Percentiles rank a stretch among this genome's conserved stretches.
These are phyloP conservation scores for Ciconia maguari DNA, from an alignment of 2,113 vertebrate species.

Conservation along the genomic window DNA sequence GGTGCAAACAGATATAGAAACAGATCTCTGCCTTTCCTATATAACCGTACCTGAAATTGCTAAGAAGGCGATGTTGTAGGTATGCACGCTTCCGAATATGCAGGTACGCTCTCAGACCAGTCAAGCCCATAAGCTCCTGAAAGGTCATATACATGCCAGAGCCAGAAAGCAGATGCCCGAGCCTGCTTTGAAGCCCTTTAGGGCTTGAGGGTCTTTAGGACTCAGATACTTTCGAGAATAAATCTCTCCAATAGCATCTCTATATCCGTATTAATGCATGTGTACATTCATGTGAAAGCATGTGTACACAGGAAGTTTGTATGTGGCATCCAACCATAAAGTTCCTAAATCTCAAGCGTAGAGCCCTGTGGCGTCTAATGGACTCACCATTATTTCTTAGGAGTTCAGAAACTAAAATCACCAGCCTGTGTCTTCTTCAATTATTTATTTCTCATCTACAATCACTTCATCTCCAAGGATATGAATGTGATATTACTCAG, in stretches of 20 bases:
- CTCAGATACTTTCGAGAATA: not conserved
- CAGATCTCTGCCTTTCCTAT: not conserved
- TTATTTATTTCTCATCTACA: slow-evolving; percentile 53
- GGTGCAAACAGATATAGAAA: not conserved
- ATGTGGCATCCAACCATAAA: not conserved
- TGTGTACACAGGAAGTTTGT: rapidly evolving
- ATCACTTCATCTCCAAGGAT: slow-evolving; percentile 21
- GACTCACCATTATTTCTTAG: not conserved
- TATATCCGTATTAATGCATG: not conserved
- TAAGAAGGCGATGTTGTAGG: not conserved
- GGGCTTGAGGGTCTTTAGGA: not conserved
- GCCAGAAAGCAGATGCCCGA: not conserved
- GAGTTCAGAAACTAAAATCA: not conserved
- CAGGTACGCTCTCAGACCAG: not conserved
- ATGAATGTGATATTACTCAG: slow-evolving; percentile 9
- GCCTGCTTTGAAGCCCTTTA: not conserved
- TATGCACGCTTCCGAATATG: rapidly evolving
- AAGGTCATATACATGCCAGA: not conserved
- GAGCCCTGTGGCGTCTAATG: not conserved
- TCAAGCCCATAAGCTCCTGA: not conserved
- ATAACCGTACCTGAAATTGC: not conserved
- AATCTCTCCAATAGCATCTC: not conserved
- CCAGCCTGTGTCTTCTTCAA: slow-evolving; percentile 12
- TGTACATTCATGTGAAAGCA: not conserved
- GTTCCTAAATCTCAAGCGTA: not conserved